Evolutionary conservation across 2,797 vertebrate species (phyloP).

Genomic region (Rhyacichthys aspro): DNA sequence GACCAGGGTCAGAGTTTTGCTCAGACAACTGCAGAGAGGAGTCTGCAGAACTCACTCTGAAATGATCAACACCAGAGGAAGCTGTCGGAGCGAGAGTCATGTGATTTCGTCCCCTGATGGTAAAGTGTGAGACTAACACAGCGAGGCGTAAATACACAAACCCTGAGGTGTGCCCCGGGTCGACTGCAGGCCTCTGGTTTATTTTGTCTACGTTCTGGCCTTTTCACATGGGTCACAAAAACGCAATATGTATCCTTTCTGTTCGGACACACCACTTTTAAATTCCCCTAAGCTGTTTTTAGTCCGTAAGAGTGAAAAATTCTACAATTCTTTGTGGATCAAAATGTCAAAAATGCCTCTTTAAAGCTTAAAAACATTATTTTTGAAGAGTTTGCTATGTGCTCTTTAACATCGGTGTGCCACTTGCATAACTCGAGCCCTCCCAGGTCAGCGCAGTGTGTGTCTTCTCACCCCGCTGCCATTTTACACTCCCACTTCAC

Average conservation of each 20-base stretch:
- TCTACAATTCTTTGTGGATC: too few species aligned
- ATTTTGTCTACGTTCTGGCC: background rate
- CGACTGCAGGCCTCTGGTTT: background rate
- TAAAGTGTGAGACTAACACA: constrained; percentile 16
- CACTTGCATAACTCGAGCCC: background rate
- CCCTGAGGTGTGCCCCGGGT: constrained; percentile 22
- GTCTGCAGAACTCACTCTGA: background rate
- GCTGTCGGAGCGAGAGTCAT: constrained; percentile 5
- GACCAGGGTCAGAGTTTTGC: background rate
- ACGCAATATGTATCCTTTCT: too few species aligned
- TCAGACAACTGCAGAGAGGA: background rate
- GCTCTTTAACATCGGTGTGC: background rate
- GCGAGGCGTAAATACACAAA: background rate
- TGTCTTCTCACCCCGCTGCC: constrained; percentile 52
- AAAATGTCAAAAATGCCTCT: background rate
- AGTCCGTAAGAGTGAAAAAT: too few species aligned
- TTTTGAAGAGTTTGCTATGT: constrained; percentile 5
- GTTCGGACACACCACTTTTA: too few species aligned
- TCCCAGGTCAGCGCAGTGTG: constrained; percentile 3
- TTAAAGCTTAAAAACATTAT: background rate
- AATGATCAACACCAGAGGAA: constrained; percentile 1
- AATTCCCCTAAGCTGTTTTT: too few species aligned
- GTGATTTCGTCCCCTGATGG: constrained; percentile 6
- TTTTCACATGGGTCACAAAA: background rate
- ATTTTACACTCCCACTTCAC: constrained; percentile 49